Conservation (phyloP, 2,797 vertebrate species). For the Macroramphosus scolopax region DNA sequence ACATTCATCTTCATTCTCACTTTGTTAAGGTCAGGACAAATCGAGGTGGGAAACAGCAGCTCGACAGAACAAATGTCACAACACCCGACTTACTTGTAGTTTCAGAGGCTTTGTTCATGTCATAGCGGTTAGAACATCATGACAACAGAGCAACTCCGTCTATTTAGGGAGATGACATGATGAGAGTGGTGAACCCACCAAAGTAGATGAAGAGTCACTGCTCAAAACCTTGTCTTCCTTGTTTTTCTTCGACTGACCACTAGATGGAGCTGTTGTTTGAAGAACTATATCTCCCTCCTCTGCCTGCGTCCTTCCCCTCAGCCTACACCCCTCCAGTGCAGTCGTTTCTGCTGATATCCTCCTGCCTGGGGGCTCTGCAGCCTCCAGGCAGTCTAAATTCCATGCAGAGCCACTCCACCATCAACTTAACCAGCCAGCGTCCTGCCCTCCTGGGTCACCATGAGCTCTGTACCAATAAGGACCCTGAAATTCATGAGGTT, state of each 20-base stretch:
- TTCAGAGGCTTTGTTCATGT: too few relatives aligned
- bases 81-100: too few relatives aligned
- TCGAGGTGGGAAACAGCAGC: too few relatives aligned
- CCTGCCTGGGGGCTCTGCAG: constrained; percentile 33
- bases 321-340: constrained; percentile 36
- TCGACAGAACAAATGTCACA: too few relatives aligned
- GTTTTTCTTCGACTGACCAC: constrained; percentile 21
- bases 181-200: too few relatives aligned
- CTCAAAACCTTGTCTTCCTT: background rate
- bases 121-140: constrained; percentile 5
- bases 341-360: constrained; percentile 17
- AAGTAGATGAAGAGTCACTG: too few relatives aligned
- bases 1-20: too few relatives aligned
- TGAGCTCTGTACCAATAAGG: background rate
- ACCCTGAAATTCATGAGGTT: background rate
- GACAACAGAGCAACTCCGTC: too few relatives aligned
- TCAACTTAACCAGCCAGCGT: constrained; percentile 2
- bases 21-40: too few relatives aligned
- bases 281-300: constrained; percentile 3
- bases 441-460: background rate
- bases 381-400: constrained; percentile 13
- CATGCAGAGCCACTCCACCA: background rate
- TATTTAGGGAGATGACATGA: too few relatives aligned
- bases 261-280: constrained; percentile 62
- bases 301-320: background rate